These are phyloP conservation scores for Hippopotamyrus pictus DNA, from an alignment of 2,797 vertebrate genomes.

Conservation along the genomic window DNA sequence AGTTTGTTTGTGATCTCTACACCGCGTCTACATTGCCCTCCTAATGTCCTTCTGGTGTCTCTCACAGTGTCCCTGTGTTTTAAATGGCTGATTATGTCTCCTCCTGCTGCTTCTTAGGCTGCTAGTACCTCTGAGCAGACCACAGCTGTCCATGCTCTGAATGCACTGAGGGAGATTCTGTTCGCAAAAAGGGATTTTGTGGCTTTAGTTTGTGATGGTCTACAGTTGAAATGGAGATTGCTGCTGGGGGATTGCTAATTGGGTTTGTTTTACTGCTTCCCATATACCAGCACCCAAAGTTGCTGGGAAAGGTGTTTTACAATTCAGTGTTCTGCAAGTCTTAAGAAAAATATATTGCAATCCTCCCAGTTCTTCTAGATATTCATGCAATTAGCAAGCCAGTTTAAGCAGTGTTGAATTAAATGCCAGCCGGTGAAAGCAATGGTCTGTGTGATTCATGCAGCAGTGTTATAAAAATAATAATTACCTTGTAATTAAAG, in stretches of 20 bases:
- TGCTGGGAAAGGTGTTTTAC: neutral
- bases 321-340: neutral
- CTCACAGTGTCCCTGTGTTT: neutral
- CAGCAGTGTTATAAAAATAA: neutral
- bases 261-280: slow-evolving; percentile 1
- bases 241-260: neutral
- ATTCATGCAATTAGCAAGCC: slow-evolving; percentile 49
- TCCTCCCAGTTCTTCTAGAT: slow-evolving; percentile 54
- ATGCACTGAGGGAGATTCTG: neutral
- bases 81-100: neutral
- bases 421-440: slow-evolving; percentile 51
- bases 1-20: neutral
- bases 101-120: neutral
- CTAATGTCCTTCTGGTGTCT: neutral
- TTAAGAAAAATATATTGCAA: slow-evolving; percentile 39
- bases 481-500: slow-evolving; percentile 1
- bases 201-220: neutral
- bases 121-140: neutral
- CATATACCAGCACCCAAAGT: neutral
- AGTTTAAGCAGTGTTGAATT: slow-evolving; percentile 58
- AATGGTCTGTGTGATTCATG: slow-evolving; percentile 29
- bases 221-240: neutral
- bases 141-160: neutral
- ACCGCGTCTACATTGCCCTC: neutral
- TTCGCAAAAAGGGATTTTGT: neutral